Base-by-base conservation (phyloP, 2,888 invertebrate species). In the Dendrolimus houi region DNA sequence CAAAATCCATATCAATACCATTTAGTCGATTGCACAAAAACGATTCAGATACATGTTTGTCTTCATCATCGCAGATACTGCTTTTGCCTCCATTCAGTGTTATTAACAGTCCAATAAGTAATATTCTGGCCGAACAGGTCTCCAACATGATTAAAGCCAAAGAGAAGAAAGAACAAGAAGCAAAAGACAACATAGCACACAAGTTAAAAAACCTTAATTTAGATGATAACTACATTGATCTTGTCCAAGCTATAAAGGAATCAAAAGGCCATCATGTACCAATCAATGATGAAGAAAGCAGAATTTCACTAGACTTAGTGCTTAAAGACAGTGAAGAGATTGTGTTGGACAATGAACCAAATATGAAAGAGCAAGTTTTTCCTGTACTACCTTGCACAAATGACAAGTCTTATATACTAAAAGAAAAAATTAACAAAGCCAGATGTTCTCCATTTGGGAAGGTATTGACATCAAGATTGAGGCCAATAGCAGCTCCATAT, bases 61-160 rank as follows among this genome's bases (percentile, higher is more conserved):
- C 67, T 1, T 70, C 77, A 2, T 68, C 81, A 1, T 65, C 69
- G 1, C 75, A 70, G 56, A 74, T 75, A 54, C 60, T 85, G 52
- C 76, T 78, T 1, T 66, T 83, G 53, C 83, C 85, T 6, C 72
- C 74, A 2, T 71, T 84, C 29, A 62, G 62, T 42, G 60, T 71
- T 6, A 72, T 71, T 40, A 69, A 74, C 8, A 79, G 76, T 57
- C 74, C 81, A 7, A 83, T 83, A 52, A 72, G 69, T 17, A 72
- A 67, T 55, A 71, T 83, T n/a, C 70, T 86, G 2, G 78, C 81
- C 2, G 74, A 76, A 65, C 88, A 87, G 67, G 68, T 88, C 6
- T 75, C 79, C 1, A 88, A 87, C 59, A 88, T 87, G 86, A 70
- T 87, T 52, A 83, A 79, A 68, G 81, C 85, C 1, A 84, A 81